A percentile compares a stretch with the other conserved stretches of the same genome.
These are phyloP conservation scores for Cydia amplana DNA, from an alignment of 1,140 invertebrate species.

Conservation along the genomic window DNA sequence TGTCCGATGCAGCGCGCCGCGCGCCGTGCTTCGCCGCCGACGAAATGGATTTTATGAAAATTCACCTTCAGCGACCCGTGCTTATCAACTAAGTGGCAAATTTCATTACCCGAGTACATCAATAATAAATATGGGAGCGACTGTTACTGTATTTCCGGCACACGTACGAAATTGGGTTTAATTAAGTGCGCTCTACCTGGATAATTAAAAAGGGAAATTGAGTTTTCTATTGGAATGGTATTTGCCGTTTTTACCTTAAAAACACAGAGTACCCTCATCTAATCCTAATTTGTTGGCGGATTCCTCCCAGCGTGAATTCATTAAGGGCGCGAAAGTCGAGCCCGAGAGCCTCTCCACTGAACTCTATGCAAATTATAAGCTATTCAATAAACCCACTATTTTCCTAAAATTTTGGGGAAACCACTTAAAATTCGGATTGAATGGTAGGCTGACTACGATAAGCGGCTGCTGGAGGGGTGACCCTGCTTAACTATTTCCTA, in stretches of 20 bases:
- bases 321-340: constrained; percentile 47
- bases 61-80: constrained; percentile 13
- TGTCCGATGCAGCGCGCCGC: constrained; percentile 41
- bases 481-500: not conserved
- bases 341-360: constrained; percentile 33
- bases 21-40: constrained; percentile 13
- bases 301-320: constrained; percentile 56
- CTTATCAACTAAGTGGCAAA: constrained; percentile 30
- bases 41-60: constrained; percentile 33
- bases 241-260: constrained; percentile 57
- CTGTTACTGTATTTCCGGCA: not conserved
- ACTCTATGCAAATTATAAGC: constrained; percentile 37
- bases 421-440: constrained; percentile 24
- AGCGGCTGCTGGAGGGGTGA: not conserved
- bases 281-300: constrained; percentile 67
- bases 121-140: constrained; percentile 21
- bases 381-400: constrained; percentile 32
- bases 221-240: constrained; percentile 54
- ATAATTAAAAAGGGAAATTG: constrained; percentile 41
- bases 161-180: constrained; percentile 3
- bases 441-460: constrained; percentile 11
- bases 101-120: constrained; percentile 15
- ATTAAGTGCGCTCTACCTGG: constrained; percentile 35
- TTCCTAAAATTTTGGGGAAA: constrained; percentile 23
- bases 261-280: constrained; percentile 57